phyloP scores from a whole-genome alignment of 2,113 vertebrate genomes.

The Budorcas taxicolor region DNA sequence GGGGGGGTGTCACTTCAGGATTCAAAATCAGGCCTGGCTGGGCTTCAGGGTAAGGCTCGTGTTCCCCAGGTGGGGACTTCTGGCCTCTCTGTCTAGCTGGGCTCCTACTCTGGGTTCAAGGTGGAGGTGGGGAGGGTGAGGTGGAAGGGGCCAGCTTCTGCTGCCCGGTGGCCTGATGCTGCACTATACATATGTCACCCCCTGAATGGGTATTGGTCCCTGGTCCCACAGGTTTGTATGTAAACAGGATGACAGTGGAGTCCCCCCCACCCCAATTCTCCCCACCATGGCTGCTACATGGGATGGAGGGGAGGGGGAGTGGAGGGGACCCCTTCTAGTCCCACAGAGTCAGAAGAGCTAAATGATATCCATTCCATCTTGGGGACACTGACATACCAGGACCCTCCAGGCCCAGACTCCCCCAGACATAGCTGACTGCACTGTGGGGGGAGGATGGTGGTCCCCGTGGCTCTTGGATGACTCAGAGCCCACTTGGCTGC shows the following conservation, averaged over 20 bases:
- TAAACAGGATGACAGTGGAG: not conserved
- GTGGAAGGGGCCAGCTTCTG: not conserved
- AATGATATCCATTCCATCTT: not conserved
- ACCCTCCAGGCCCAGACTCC: not conserved
- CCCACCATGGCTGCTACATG: not conserved
- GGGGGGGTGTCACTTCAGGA: constrained; percentile 14
- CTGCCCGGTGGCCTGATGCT: not conserved
- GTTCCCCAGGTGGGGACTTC: not conserved
- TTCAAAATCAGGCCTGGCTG: constrained; percentile 1
- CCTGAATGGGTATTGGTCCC: not conserved
- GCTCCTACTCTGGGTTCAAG: not conserved
- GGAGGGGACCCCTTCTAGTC: not conserved
- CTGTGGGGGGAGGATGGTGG: accelerated
- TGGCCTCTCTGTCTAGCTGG: not conserved
- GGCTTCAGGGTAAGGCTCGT: not conserved
- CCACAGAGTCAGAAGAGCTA: not conserved
- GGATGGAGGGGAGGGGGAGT: not conserved
- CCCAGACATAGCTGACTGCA: not conserved
- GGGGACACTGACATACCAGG: not conserved
- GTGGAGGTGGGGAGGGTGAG: not conserved
- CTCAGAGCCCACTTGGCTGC: not conserved
- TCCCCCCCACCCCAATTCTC: not conserved
- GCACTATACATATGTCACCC: not conserved
- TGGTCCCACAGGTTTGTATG: not conserved
- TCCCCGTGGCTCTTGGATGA: not conserved